Base-by-base conservation (phyloP, 2,797 vertebrate genomes). In the Molothrus ater region DNA sequence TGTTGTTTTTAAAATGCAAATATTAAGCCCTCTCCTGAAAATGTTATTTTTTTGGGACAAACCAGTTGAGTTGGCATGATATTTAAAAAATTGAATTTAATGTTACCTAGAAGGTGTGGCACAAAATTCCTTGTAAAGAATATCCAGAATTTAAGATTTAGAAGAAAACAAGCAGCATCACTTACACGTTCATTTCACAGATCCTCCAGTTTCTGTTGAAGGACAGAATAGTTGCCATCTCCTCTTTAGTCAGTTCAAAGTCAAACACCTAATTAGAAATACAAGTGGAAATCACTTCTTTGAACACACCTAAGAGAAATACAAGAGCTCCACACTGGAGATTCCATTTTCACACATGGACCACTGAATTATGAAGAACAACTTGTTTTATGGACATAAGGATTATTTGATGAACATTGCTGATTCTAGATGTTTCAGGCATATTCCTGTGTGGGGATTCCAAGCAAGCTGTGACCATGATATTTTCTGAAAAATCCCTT, bases 151-250 rank as follows among this genome's bases (percentile, higher is more conserved):
- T 59, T 12, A 36, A 59, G 34, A 36, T 59, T 26, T 25, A 17
- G 57, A 59, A 36, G 57, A 59, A 36, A 36, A 18, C 57, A 36
- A 26, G 57, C 16, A 18, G 24, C 34, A 36, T 59, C 34, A 59
- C 97, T 89, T 93, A 97, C 71, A 0, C 34, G 1, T 17, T 17
- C 17, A 94, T 15, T 21, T 26, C 12, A 34, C 59, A 93, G 20
- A 5, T 85, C 48, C 93, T 93, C 96, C 95, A 95, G 66, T 97
- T 97, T 82, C 79, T 97, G 78, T 96, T 97, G 56, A 97, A 96
- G 82, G 78, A 91, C 56, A 92, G 70, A 24, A 97, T 91, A 32
- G 93, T 89, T 20, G 42, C 91, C 96, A 96, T 97, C 61, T 97
- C 97, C 42, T 96, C 83, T 51, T 96, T 43, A 53, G 81, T 96